Conservation (phyloP, 2,113 vertebrate species). For the Centropus unirufus region DNA sequence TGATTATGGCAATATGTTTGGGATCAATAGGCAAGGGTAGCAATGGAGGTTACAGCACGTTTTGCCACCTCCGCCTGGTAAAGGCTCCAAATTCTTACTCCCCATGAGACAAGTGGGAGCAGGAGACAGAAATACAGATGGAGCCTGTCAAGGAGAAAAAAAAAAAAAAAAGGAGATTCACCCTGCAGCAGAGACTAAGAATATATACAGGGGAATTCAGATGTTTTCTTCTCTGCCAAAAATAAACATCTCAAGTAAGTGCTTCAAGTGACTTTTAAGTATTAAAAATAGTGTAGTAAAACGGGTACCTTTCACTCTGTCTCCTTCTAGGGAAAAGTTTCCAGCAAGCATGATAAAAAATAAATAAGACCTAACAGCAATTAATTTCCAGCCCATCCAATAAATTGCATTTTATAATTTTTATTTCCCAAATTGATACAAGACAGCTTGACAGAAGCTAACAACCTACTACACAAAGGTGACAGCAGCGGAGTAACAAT, state of each 20-base stretch:
- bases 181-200: background rate
- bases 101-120: background rate
- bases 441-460: background rate
- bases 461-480: background rate
- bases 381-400: background rate
- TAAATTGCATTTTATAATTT: background rate
- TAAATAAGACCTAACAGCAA: background rate
- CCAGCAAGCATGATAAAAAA: conserved; percentile 7
- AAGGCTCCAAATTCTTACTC: background rate
- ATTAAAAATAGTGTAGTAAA: conserved; percentile 64
- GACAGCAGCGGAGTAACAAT: background rate
- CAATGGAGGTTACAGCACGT: background rate
- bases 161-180: background rate
- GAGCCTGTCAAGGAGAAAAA: background rate
- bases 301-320: conserved; percentile 7
- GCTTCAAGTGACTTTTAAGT: conserved; percentile 28
- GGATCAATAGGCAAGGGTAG: background rate
- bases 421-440: background rate
- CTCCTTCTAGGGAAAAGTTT: conserved; percentile 54
- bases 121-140: background rate
- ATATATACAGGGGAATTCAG: background rate
- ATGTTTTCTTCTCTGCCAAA: conserved; percentile 5
- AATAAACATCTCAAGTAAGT: conserved; percentile 22
- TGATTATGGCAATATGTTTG: background rate
- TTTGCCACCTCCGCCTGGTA: background rate